Conservation (phyloP, 2,797 vertebrate species). For the Aselliscus stoliczkanus region DNA sequence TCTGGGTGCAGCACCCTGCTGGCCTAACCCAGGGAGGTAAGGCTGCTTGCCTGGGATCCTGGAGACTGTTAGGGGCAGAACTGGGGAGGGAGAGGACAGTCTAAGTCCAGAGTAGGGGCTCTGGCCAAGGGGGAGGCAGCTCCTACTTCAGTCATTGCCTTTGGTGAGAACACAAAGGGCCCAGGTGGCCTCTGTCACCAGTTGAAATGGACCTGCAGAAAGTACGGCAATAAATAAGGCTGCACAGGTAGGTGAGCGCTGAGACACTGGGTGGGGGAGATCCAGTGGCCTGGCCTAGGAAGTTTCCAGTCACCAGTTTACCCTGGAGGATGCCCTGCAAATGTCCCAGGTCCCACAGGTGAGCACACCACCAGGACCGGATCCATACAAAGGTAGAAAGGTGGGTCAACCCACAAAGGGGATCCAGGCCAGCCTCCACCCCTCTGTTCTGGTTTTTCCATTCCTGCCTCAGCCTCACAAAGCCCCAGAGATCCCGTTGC, state of each 20-base stretch:
- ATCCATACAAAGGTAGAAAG: not conserved
- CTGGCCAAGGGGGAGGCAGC: not conserved
- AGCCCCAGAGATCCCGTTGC: not conserved
- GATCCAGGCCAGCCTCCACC: not conserved
- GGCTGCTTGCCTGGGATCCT: rapidly evolving
- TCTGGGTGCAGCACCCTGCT: not conserved
- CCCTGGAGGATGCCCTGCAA: not conserved
- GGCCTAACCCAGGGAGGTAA: not conserved
- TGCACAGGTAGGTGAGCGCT: not conserved
- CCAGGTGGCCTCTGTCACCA: not conserved
- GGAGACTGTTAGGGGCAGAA: not conserved
- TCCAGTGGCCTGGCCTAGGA: not conserved
- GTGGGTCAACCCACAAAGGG: not conserved
- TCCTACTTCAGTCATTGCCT: not conserved
- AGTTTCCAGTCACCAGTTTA: not conserved
- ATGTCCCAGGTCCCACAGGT: not conserved
- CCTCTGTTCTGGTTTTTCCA: not conserved
- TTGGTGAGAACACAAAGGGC: not conserved
- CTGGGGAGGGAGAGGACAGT: not conserved
- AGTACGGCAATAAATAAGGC: not conserved
- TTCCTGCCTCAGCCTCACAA: not conserved
- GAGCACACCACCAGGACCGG: not conserved
- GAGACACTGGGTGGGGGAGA: not conserved
- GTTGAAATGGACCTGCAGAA: not conserved
- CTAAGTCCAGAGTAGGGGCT: not conserved